Percentiles rank a stretch among this genome's conserved stretches.
Evolutionary conservation across 2,113 vertebrate species (phyloP).

Genomic region (Oreotrochilus melanogaster): DNA sequence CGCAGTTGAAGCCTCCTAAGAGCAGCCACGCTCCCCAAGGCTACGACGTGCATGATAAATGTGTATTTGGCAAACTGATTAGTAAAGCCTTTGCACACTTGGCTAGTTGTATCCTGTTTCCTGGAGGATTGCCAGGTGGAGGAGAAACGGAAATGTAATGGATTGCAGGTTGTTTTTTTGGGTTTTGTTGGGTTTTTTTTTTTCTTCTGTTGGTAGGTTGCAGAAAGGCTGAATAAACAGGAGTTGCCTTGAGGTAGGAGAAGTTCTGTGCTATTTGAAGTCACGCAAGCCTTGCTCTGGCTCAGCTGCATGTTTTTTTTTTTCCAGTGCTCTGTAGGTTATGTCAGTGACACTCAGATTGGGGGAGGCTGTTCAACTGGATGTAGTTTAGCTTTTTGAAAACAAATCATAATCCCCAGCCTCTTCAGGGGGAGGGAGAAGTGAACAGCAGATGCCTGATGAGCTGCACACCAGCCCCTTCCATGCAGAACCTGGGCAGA

Average conservation of each 20-base stretch:
- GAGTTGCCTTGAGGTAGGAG: conserved; percentile 73
- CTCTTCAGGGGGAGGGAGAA: not conserved
- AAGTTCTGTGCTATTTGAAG: conserved; percentile 66
- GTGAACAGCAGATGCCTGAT: not conserved
- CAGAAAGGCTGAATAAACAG: conserved; percentile 63
- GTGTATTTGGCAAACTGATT: conserved; percentile 62
- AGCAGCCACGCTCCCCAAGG: conserved; percentile 2
- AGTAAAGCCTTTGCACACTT: conserved; percentile 60
- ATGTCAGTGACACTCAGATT: conserved; percentile 42
- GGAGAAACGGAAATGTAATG: conserved; percentile 57
- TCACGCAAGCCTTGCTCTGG: conserved; percentile 72
- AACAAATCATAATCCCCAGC: not conserved
- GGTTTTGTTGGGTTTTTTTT: not conserved
- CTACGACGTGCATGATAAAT: conserved; percentile 61
- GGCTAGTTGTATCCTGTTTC: conserved; percentile 67
- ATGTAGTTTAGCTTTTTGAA: not conserved
- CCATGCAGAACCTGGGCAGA: not conserved
- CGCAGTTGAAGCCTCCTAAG: not conserved
- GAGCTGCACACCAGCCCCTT: not conserved
- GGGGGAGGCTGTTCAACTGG: not conserved
- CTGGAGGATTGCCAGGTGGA: conserved; percentile 62
- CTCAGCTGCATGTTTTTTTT: conserved; percentile 54
- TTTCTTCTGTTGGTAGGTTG: conserved; percentile 33
- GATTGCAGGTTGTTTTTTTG: not conserved
- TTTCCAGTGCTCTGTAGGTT: conserved; percentile 50